Base-by-base conservation (phyloP, 1,140 invertebrate genomes). In the Zaprionus tsacasi region DNA sequence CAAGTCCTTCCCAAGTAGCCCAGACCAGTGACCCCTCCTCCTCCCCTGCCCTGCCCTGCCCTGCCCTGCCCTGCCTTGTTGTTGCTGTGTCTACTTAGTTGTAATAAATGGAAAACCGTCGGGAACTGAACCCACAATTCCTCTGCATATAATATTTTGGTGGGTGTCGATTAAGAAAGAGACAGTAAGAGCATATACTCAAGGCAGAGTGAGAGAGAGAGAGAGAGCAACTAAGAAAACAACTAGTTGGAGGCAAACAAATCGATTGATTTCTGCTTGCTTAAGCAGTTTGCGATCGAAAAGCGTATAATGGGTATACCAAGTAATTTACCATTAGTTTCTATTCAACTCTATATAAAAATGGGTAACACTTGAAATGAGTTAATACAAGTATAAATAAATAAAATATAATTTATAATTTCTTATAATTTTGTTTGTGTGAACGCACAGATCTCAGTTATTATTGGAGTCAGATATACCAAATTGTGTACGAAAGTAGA, bases 221-320 rank as follows among this genome's bases (percentile, higher is more conserved):
- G 57, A 50, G 35, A 12, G 10, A 3, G 57, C 5, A 2, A 15
- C 6, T 11, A 33, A 11, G 7, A 3, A 10, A 5, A 3, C 21
- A 6, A 6, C 15, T 2, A 1, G n/a, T 27, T 2, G 15, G 11
- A 4, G 38, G 60, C 36, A 13, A 30, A 30, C 56, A 72, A 91
- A 91, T 91, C 91, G 91, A 91, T 91, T 91, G 86, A 91, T 91
- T 91, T 91, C 78, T 91, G 91, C 82, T 88, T 77, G 69, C 70
- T 59, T 67, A 81, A 80, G 83, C 81, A 78, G 59, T 87, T 87
- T 77, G 71, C 76, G 72, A 64, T 54, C 43, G 45, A 67, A 59
- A 58, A 35, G 45, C 17, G 17, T 21, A 38, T 64, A 52, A 40
- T 40, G 38, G 38, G 13, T 40, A n/a, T 30, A n/a, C 50, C 67